phyloP scores from a whole-genome alignment of 2,888 invertebrate species.

The Caradrina clavipalpis region DNA sequence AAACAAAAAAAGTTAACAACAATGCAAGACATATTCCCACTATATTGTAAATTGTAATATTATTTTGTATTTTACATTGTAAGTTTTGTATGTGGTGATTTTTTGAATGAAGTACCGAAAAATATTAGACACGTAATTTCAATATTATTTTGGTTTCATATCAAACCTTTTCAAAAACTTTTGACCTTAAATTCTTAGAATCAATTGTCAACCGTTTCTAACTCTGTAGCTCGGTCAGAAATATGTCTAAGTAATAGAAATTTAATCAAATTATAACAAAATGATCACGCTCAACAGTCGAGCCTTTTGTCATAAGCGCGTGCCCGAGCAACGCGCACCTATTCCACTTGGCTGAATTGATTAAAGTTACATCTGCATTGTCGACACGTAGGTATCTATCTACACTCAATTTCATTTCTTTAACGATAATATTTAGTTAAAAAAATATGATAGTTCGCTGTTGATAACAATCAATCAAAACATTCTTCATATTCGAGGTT shows the following conservation, averaged over 20 bases:
- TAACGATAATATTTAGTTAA: slow-evolving; percentile 41
- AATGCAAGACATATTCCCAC: too few relatives aligned
- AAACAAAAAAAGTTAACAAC: too few relatives aligned
- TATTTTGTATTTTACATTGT: too few relatives aligned
- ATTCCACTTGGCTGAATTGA: slow-evolving; percentile 83
- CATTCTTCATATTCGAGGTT: slow-evolving; percentile 26
- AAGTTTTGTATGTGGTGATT: too few relatives aligned
- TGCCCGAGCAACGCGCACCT: slow-evolving; percentile 75
- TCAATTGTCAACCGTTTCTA: slow-evolving; percentile 17
- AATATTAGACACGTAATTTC: too few relatives aligned
- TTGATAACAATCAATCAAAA: slow-evolving; percentile 56
- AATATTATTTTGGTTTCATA: too few relatives aligned
- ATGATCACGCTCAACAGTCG: slow-evolving; percentile 78
- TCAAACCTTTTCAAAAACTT: too few relatives aligned
- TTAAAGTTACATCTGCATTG: slow-evolving; percentile 80
- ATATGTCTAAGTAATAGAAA: slow-evolving; percentile 79
- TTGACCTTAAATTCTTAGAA: neutral
- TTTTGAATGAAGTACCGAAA: too few relatives aligned
- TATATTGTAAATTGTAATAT: too few relatives aligned
- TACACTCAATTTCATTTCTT: slow-evolving; percentile 65
- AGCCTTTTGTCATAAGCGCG: slow-evolving; percentile 80
- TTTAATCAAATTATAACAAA: slow-evolving; percentile 87
- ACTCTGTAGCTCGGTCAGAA: slow-evolving; percentile 60
- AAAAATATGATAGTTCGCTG: slow-evolving; percentile 40
- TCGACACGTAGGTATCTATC: slow-evolving; percentile 66